Conservation (phyloP, 2,888 invertebrate species). For the Mayetiola destructor region DNA sequence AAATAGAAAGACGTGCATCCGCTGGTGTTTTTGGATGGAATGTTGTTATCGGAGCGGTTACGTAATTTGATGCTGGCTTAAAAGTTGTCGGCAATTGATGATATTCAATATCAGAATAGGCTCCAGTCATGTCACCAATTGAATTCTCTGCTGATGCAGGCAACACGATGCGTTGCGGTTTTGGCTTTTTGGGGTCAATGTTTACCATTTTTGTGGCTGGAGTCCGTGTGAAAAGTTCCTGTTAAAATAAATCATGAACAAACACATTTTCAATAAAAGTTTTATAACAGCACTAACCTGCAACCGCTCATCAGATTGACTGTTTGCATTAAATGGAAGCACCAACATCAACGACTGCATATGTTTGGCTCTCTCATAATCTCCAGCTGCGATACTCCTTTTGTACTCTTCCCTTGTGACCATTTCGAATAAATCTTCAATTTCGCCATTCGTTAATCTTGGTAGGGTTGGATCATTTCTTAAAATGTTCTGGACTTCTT, state of each 20-base stretch:
- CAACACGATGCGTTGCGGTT: conserved; percentile 9
- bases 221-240: conserved; percentile 32
- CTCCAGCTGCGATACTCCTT: conserved; percentile 32
- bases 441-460: conserved; percentile 33
- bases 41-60: conserved; percentile 19
- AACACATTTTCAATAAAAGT: background rate
- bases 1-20: background rate
- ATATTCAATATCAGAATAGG: conserved; percentile 22
- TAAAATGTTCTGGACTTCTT: conserved; percentile 33
- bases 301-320: conserved; percentile 28
- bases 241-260: background rate
- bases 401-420: conserved; percentile 34
- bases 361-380: conserved; percentile 31
- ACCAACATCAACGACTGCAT: conserved; percentile 35
- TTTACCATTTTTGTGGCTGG: conserved; percentile 32
- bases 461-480: conserved; percentile 32
- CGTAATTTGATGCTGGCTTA: conserved; percentile 28
- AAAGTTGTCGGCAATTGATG: conserved; percentile 35
- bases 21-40: conserved; percentile 3
- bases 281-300: conserved; percentile 23
- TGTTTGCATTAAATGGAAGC: conserved; percentile 32
- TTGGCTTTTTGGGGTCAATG: background rate
- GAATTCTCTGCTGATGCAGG: conserved; percentile 25
- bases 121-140: conserved; percentile 9
- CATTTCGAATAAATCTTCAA: conserved; percentile 35